phyloP scores from a whole-genome alignment of 2,113 vertebrate species.

The Pterophyllum scalare region DNA sequence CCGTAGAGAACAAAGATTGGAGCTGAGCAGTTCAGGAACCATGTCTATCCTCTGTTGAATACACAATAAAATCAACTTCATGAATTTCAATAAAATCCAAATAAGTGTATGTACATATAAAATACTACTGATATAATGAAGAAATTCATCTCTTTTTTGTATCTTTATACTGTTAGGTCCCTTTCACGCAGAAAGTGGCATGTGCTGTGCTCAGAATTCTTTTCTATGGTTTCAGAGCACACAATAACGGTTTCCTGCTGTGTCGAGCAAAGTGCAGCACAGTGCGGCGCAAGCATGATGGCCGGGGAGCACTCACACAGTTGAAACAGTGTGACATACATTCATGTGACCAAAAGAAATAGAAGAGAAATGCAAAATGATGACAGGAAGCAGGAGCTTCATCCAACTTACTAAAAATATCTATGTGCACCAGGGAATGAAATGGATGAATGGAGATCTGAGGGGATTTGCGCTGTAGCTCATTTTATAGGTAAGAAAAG shows the following conservation, averaged over 20 bases:
- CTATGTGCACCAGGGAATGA: neutral
- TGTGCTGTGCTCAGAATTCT: too few relatives aligned
- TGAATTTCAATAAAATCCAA: neutral
- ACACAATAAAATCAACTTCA: neutral
- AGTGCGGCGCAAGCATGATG: neutral
- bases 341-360: neutral
- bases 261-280: neutral
- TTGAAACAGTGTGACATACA: fast-evolving
- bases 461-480: neutral
- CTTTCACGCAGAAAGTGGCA: neutral
- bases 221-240: neutral
- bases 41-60: conserved; percentile 94
- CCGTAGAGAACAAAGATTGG: conserved; percentile 94
- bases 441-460: neutral
- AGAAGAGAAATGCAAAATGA: neutral
- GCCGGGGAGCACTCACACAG: neutral
- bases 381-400: neutral
- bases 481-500: neutral
- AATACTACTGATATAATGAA: too few relatives aligned
- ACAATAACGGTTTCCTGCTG: neutral
- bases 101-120: neutral
- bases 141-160: too few relatives aligned
- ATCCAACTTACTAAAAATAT: neutral
- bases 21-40: conserved; percentile 98
- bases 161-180: neutral